Evolutionary conservation across 2,797 vertebrate genomes (phyloP), one percentile per base, ranked within the genome.

Genomic region (Helostoma temminkii): DNA sequence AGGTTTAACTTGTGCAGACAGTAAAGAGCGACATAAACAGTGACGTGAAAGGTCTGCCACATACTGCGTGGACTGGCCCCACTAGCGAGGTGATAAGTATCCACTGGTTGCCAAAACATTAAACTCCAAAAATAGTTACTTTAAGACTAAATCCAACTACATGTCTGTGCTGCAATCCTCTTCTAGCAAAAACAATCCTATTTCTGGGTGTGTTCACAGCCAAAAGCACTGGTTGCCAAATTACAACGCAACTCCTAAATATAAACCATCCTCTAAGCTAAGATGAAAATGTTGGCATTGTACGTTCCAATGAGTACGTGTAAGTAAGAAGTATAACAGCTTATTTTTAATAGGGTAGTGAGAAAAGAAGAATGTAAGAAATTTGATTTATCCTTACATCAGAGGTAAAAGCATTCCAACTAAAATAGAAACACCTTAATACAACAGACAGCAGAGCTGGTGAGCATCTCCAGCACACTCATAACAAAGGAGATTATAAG

Each of bases 81-180:
- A 66, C 62, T 32, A 58, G 68, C 32, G 71, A 88, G 84, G 82
- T 74, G 86, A 85, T 87, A 90, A 88, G 84, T 81, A 78, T 83
- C 62, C 66, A 41, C 26, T 50, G 52, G 66, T 70, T 83, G 82
- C 88, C 84, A 90, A 81, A 47, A 76, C 70, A 76, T 80, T 74
- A 70, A 81, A 69, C 50, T 82, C 89, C 81, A 45, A 87, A 92
- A 93, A 93, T 91, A 92, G 89, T 67, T 16, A 0, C 52, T 77
- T 77, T 88, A 85, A 75, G 64, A 85, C 73, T 26, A 65, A 80
- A 76, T 79, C 73, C 75, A 78, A 83, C 76, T 61, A 49, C 60
- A 76, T 65, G 53, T 82, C 80, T 67, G 59, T 47, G 50, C 24
- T 60, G 68, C 59, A 66, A 78, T 78, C 28, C 75, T 28, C 61